These are phyloP conservation scores for Microtus ochrogaster DNA, from an alignment of 2,113 vertebrate genomes.

Conservation along the genomic window DNA sequence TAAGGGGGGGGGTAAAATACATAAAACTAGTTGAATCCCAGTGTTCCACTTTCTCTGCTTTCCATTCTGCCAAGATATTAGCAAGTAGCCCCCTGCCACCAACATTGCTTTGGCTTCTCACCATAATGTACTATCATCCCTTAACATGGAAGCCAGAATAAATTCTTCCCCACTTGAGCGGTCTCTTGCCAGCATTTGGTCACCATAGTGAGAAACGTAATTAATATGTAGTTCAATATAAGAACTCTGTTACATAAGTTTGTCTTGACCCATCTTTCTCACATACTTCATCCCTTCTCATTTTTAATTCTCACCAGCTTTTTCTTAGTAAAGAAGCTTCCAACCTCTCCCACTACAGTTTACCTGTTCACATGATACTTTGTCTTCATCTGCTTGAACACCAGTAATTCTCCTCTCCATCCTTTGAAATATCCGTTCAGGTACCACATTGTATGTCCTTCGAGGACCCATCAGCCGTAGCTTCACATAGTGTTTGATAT, in stretches of 20 bases:
- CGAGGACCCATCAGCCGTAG: not conserved
- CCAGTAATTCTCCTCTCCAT: not conserved
- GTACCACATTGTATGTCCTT: not conserved
- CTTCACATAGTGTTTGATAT: not conserved
- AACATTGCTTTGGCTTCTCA: not conserved
- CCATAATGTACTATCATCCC: not conserved
- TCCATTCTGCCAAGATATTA: not conserved
- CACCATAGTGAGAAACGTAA: not conserved
- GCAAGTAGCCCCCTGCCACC: not conserved
- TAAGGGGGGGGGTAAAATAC: not conserved
- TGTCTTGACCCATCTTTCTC: not conserved
- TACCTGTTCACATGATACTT: not conserved
- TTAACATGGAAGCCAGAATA: not conserved
- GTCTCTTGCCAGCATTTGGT: not conserved
- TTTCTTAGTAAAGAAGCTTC: not conserved
- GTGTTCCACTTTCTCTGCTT: not conserved
- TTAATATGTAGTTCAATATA: not conserved
- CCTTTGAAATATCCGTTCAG: not conserved
- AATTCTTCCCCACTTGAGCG: not conserved
- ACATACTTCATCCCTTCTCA: not conserved
- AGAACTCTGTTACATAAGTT: not conserved
- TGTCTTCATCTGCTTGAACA: not conserved
- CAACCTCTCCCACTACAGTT: not conserved
- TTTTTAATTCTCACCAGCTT: not conserved
- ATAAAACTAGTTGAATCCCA: not conserved